phyloP scores from a whole-genome alignment of 2,888 invertebrate genomes.

The Drosophila atripex region DNA sequence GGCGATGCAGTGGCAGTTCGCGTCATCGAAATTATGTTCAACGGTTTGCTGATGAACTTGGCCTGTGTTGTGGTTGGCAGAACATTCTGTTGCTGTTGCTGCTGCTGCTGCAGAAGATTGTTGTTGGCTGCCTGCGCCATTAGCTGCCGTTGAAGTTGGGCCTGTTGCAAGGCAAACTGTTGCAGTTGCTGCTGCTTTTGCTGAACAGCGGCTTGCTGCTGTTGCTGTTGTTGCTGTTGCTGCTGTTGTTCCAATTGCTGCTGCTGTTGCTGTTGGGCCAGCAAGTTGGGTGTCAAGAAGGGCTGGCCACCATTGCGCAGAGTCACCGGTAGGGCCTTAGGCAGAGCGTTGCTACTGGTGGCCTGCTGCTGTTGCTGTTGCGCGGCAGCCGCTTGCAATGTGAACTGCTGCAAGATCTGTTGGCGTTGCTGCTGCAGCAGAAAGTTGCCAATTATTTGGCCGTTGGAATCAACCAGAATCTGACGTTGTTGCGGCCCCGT shows the following conservation, averaged over 20 bases:
- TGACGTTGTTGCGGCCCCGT: conserved; percentile 65
- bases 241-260: conserved; percentile 67
- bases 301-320: conserved; percentile 76
- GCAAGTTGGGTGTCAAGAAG: conserved; percentile 62
- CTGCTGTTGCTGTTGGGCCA: conserved; percentile 66
- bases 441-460: conserved; percentile 82
- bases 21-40: conserved; percentile 82
- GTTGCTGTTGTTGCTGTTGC: conserved; percentile 68
- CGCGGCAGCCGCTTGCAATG: conserved; percentile 60
- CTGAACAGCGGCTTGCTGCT: conserved; percentile 60
- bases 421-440: conserved; percentile 74
- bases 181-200: conserved; percentile 74
- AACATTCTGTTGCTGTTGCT: conserved; percentile 56
- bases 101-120: conserved; percentile 67
- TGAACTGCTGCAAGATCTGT: conserved; percentile 61
- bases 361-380: conserved; percentile 67
- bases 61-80: conserved; percentile 53
- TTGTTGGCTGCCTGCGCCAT: conserved; percentile 72
- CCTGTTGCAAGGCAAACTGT: conserved; percentile 74
- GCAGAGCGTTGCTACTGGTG: conserved; percentile 62
- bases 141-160: conserved; percentile 71
- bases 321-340: conserved; percentile 67
- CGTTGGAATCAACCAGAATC: conserved; percentile 82
- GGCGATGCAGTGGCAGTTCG: conserved; percentile 64
- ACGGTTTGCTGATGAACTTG: conserved; percentile 81